Conservation (phyloP, 2,797 vertebrate species). For the Catharus ustulatus region DNA sequence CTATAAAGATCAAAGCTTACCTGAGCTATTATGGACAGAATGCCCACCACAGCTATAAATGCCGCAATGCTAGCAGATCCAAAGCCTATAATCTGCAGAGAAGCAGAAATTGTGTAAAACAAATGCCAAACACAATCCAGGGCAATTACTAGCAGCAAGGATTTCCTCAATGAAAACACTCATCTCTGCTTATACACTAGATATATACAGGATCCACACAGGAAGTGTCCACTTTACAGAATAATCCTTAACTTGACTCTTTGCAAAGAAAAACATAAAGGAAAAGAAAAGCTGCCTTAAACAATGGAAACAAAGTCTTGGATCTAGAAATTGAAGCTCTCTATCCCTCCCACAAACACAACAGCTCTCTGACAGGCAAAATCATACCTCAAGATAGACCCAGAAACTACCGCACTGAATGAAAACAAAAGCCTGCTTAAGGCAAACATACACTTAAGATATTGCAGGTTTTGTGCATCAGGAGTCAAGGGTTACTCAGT, state of each 20-base stretch:
- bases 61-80: constrained; percentile 88
- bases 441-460: not conserved
- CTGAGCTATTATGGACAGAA: constrained; percentile 94
- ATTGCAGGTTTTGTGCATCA: not conserved
- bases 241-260: not conserved
- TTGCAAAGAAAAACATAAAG: not conserved
- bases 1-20: constrained; percentile 71
- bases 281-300: not conserved
- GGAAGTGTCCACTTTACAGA: not conserved
- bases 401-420: not conserved
- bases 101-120: not conserved
- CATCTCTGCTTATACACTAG: not conserved
- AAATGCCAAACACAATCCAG: not conserved
- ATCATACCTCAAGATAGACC: not conserved
- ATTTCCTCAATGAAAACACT: not conserved
- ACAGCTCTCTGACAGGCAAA: not conserved
- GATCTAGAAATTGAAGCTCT: not conserved
- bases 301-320: not conserved
- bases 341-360: not conserved
- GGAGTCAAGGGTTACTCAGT: not conserved
- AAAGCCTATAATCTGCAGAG: constrained; percentile 88
- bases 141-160: not conserved
- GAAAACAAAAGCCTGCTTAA: not conserved
- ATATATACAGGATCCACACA: not conserved
- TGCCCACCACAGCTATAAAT: constrained; percentile 93